Evolutionary conservation across 1,140 invertebrate genomes (phyloP), one percentile per base, ranked within the genome.

Genomic region (Drosophila jambulina): DNA sequence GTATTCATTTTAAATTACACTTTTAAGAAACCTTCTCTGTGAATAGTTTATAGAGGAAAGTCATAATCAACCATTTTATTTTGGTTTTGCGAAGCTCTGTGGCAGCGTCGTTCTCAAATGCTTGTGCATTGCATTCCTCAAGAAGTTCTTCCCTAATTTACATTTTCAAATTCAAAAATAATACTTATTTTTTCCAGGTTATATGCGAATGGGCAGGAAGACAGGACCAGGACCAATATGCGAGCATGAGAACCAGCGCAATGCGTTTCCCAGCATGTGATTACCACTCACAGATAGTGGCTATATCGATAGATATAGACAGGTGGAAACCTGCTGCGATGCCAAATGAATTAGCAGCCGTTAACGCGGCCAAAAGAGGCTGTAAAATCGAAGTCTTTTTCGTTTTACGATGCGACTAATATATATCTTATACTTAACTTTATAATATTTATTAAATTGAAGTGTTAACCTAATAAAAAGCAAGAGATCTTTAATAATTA

Each of bases 261-360:
- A 53, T 82, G 77, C 68, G 77, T 75, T 54, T 88, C 80, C 51
- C 78, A 81, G 85, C 81, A 53, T 79, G 49, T 34, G 85, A 90
- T 90, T 88, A 88, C 85, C 78, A 88, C 81, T 90, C 75, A 72
- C 78, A 81, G 85, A 88, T 88, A 88, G 67, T 54, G 42, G 10
- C 36, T 46, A 46, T 49, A 27, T 49, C 25, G 23, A 49, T 60
- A 68, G 69, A 48, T 71, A 62, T 36, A 58, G 48, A 64, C 49
- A 45, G 53, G 49, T 72, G 68, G 84, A 87, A 84, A 84, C 84
- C 84, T 88, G 85, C 80, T 88, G 85, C 46, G 84, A 83, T 38
- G 80, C 80, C 80, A 88, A 88, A 78, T 88, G 84, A 88, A 88
- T 88, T 88, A 83, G 84, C 59, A 72, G 72, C 62, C 53, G 61